phyloP scores from a whole-genome alignment of 1,140 invertebrate species.

The Hypsibius dujardini region DNA sequence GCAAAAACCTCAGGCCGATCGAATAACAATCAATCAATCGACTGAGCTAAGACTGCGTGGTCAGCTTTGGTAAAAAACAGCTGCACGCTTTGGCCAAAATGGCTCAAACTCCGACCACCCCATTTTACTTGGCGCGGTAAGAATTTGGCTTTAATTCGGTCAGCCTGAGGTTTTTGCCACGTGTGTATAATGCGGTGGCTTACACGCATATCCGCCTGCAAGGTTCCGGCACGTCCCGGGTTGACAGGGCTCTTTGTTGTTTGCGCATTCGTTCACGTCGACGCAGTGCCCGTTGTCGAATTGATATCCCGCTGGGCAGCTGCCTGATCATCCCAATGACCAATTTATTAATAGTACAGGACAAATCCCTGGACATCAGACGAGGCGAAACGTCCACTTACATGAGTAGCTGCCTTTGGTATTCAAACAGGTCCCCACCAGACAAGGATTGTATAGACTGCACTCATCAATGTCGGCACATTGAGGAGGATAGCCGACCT shows the following conservation, averaged over 20 bases:
- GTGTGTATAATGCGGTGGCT: no score
- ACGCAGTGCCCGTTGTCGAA: slow-evolving; percentile 39
- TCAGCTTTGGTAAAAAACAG: no score
- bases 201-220: slow-evolving; percentile 39
- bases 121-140: no score
- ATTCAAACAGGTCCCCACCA: slow-evolving; percentile 60
- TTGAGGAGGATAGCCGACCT: not conserved
- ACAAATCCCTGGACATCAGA: slow-evolving; percentile 46
- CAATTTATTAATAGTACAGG: not conserved
- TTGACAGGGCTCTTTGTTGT: slow-evolving; percentile 67
- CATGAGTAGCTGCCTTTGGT: slow-evolving; percentile 64
- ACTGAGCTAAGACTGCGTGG: no score
- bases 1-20: no score
- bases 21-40: no score
- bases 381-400: slow-evolving; percentile 38
- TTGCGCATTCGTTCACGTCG: slow-evolving; percentile 77
- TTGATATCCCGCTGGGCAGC: slow-evolving; percentile 40
- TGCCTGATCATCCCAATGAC: no score
- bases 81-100: no score
- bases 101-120: no score
- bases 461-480: slow-evolving; percentile 60
- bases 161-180: no score
- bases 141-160: no score
- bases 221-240: slow-evolving; percentile 68
- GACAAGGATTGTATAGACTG: slow-evolving; percentile 43